phyloP scores from a whole-genome alignment of 2,888 invertebrate species.

The Cataglyphis cursor region DNA sequence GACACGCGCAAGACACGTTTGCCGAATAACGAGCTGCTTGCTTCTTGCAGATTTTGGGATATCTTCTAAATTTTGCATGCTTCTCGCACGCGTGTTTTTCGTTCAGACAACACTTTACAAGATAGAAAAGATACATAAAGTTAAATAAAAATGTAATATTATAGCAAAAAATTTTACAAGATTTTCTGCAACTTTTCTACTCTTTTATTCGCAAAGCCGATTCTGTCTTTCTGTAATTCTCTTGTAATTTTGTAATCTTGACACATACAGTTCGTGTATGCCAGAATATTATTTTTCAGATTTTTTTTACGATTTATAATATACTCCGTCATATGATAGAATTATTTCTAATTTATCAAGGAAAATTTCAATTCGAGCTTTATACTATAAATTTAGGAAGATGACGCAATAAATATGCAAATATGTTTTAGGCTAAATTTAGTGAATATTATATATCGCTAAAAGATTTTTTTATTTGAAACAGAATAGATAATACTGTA shows the following conservation, averaged over 20 bases:
- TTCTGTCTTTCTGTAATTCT: background rate
- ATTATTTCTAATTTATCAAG: conserved; percentile 1
- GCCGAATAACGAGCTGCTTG: conserved; percentile 11
- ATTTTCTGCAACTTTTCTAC: background rate
- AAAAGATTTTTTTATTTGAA: conserved; percentile 9
- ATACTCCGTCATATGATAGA: background rate
- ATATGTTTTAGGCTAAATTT: background rate
- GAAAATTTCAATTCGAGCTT: conserved; percentile 3
- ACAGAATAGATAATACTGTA: background rate
- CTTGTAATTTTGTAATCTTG: background rate
- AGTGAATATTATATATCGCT: background rate
- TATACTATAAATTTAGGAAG: background rate
- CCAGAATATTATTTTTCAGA: background rate
- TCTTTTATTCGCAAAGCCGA: background rate
- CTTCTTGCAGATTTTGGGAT: conserved; percentile 28
- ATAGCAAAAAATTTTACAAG: background rate
- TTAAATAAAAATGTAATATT: background rate
- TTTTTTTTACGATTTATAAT: background rate
- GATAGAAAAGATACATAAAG: background rate
- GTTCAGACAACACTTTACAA: background rate
- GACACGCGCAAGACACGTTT: conserved; percentile 34
- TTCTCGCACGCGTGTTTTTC: background rate
- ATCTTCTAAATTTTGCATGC: conserved; percentile 28
- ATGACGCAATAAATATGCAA: background rate
- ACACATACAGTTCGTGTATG: background rate